Evolutionary conservation across 2,797 vertebrate species (phyloP).

Genomic region (Gymnodraco acuticeps): DNA sequence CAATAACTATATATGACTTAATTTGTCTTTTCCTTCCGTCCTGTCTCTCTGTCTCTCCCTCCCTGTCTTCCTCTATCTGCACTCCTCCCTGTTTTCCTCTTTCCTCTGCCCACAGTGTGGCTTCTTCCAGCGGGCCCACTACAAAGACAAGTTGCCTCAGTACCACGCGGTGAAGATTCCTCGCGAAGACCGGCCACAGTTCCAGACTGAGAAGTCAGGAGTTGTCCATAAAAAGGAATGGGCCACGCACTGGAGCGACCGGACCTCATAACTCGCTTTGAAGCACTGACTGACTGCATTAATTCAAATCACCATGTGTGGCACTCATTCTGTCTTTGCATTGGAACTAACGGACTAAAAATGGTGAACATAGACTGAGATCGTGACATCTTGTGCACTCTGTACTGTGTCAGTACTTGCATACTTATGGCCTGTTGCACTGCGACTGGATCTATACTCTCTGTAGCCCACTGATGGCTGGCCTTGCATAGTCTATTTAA

Average conservation of each 20-base stretch:
- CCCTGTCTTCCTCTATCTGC: neutral
- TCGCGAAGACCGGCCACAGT: slow-evolving; percentile 89
- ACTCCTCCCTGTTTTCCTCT: slow-evolving; percentile 2
- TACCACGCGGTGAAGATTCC: slow-evolving; percentile 95
- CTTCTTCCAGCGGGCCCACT: slow-evolving; percentile 91
- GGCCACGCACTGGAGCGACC: slow-evolving; percentile 88
- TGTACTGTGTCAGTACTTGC: slow-evolving; percentile 56
- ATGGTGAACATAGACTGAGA: slow-evolving; percentile 58
- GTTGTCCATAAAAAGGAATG: slow-evolving; percentile 90
- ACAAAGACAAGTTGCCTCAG: slow-evolving; percentile 91
- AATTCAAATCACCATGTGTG: slow-evolving; percentile 57
- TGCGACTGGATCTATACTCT: slow-evolving; percentile 47
- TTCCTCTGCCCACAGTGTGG: slow-evolving; percentile 84
- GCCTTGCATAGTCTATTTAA: slow-evolving; percentile 56
- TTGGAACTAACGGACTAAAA: slow-evolving; percentile 58
- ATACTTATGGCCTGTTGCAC: slow-evolving; percentile 39
- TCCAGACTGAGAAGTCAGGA: slow-evolving; percentile 88
- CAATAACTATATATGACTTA: neutral
- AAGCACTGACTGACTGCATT: slow-evolving; percentile 55
- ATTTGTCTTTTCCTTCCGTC: neutral
- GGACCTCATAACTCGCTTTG: slow-evolving; percentile 73
- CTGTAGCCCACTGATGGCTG: slow-evolving; percentile 39
- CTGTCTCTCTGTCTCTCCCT: neutral
- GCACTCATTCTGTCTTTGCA: slow-evolving; percentile 64
- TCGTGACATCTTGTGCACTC: slow-evolving; percentile 45